phyloP scores from a whole-genome alignment of 2,113 vertebrate species.

The Thalassarche chlororhynchos region DNA sequence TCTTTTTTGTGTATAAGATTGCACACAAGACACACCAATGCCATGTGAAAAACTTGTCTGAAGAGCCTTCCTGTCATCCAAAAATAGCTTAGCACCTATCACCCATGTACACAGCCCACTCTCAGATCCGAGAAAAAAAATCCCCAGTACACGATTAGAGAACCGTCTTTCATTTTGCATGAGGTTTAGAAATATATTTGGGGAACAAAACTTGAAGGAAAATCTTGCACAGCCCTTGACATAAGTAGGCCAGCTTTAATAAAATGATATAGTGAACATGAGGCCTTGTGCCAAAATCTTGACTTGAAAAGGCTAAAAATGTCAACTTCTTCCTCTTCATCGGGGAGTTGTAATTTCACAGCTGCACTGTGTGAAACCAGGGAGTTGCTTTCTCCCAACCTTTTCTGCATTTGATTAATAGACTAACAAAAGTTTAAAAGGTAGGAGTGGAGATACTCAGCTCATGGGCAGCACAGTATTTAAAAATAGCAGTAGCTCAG shows the following conservation, averaged over 20 bases:
- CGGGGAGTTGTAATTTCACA: not conserved
- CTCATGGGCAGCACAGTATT: not conserved
- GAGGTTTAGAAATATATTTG: not conserved
- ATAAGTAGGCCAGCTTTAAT: conserved; percentile 23
- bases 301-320: not conserved
- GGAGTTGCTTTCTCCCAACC: not conserved
- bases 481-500: not conserved
- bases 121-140: not conserved
- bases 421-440: not conserved
- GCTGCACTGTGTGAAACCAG: not conserved
- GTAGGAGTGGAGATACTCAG: not conserved
- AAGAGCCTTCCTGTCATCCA: not conserved
- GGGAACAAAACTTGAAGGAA: conserved; percentile 9
- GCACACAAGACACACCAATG: not conserved
- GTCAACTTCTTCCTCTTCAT: not conserved
- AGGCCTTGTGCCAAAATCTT: not conserved
- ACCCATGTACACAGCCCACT: not conserved
- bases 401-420: not conserved
- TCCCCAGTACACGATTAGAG: not conserved
- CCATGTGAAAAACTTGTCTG: not conserved
- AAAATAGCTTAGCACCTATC: not conserved
- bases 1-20: not conserved
- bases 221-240: not conserved
- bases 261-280: not conserved
- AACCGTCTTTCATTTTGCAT: not conserved